phyloP scores from a whole-genome alignment of 2,113 vertebrate species.

The Rousettus leschenaultii region DNA sequence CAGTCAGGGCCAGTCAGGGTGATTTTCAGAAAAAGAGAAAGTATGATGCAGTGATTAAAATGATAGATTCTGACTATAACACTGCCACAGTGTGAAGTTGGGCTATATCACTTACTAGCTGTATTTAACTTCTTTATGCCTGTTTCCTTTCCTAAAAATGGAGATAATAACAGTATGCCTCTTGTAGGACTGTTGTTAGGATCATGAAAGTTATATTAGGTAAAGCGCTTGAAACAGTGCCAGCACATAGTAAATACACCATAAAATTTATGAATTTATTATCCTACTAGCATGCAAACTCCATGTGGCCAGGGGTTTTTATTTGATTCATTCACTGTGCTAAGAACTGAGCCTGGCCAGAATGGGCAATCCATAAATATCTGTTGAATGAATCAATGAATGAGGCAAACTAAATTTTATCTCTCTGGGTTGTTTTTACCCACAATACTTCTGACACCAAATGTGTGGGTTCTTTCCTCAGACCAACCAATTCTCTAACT shows the following conservation, averaged over 20 bases:
- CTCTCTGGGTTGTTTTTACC: not conserved
- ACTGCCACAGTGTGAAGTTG: not conserved
- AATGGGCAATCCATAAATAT: not conserved
- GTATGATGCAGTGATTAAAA: not conserved
- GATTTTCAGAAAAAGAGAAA: not conserved
- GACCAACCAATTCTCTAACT: not conserved
- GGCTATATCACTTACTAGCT: not conserved
- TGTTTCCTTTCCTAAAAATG: not conserved
- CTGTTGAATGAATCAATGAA: not conserved
- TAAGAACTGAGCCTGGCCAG: not conserved
- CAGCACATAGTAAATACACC: not conserved
- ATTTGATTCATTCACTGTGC: not conserved
- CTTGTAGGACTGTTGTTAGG: not conserved
- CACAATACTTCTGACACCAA: not conserved
- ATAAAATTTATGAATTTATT: not conserved
- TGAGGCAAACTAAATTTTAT: not conserved
- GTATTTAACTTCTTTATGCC: not conserved
- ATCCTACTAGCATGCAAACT: not conserved
- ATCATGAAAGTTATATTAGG: not conserved
- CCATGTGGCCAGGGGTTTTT: not conserved
- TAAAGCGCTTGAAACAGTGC: not conserved
- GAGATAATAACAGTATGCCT: not conserved
- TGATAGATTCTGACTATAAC: not conserved
- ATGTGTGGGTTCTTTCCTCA: not conserved
- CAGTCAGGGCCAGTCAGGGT: not conserved